Base-by-base conservation (phyloP, 1,140 invertebrate species). In the Dendroctonus ponderosae region DNA sequence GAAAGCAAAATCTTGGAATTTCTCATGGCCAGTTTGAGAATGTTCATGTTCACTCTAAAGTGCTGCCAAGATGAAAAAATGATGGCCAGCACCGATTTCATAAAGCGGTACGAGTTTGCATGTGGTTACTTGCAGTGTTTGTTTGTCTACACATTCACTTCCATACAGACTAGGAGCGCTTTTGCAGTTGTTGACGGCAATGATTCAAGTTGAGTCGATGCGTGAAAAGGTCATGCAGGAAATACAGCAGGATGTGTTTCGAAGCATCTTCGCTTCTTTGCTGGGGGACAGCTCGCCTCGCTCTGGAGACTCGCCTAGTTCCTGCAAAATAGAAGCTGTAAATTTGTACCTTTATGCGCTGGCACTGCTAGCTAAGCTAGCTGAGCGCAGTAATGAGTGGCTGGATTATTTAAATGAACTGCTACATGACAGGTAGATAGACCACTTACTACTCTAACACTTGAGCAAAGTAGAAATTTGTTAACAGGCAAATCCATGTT, bases 181-280 rank as follows among this genome's bases (percentile, higher is more conserved):
- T 5, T 78, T 84, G 70, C 81, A 82, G 72, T 67, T 84, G 15
- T 71, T 84, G 15, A 78, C 80, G 68, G 80, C 80, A 69, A 75
- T 84, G 68, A 70, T 80, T 6, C 79, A 79, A 68, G 76, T 74
- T 8, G 70, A 76, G 40, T 38, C 70, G 15, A 68, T 81, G 6
- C 70, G 74, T 38, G 67, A 61, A 9, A 78, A 79, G 71, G 75
- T 73, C 8, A 56, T 62, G 4, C 37, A 66, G 7, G 66, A 70
- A 49, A 26, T 73, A 44, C 62, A 70, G 11, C 53, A 69, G 40
- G 68, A 66, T 39, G 58, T 56, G 1, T 48, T 76, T 8, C 58
- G 14, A 7, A 74, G 70, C 46, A 67, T 76, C 15, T 75, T 76
- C 60, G 15, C 14, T 7, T 69, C 70, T 44, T 14, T 75, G 11